These are phyloP conservation scores for Eupeodes latifasciatus DNA, from an alignment of 2,888 invertebrate species.

Conservation along the genomic window DNA sequence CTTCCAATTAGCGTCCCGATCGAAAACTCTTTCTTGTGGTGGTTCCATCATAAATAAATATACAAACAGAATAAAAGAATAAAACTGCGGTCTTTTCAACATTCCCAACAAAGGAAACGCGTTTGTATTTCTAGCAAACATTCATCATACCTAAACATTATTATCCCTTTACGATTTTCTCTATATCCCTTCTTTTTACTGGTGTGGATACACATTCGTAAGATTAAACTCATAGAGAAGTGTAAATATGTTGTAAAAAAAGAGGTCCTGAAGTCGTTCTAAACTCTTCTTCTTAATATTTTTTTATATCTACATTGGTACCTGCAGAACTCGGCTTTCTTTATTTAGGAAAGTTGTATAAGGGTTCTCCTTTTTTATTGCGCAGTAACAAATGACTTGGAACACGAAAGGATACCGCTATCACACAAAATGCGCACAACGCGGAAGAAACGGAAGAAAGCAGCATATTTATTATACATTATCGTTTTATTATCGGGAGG, in stretches of 20 bases:
- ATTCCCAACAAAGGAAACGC: constrained; percentile 41
- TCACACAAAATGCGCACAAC: constrained; percentile 37
- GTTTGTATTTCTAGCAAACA: constrained; percentile 51
- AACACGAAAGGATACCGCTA: constrained; percentile 69
- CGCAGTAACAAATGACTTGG: constrained; percentile 72
- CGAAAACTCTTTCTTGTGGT: constrained; percentile 56
- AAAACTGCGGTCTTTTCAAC: constrained; percentile 24
- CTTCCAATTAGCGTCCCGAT: constrained; percentile 69
- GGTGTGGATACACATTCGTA: constrained; percentile 45
- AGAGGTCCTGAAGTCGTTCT: constrained; percentile 46
- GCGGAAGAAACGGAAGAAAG: constrained; percentile 45
- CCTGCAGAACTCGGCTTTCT: constrained; percentile 50
- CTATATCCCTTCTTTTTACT: neutral
- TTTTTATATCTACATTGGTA: neutral
- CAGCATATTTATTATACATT: constrained; percentile 47
- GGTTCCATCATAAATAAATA: constrained; percentile 14
- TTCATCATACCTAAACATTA: constrained; percentile 59
- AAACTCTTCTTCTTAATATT: constrained; percentile 37
- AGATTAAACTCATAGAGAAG: constrained; percentile 32
- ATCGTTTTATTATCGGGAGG: constrained; percentile 64
- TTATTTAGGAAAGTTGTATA: constrained; percentile 38
- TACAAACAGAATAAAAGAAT: constrained; percentile 3
- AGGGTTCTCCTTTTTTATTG: constrained; percentile 62
- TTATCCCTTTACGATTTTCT: constrained; percentile 59
- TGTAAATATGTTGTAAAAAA: constrained; percentile 44